A percentile compares a stretch with the other conserved stretches of the same genome.
phyloP scores from a whole-genome alignment of 2,888 invertebrate genomes.

The Phorcus lineatus region DNA sequence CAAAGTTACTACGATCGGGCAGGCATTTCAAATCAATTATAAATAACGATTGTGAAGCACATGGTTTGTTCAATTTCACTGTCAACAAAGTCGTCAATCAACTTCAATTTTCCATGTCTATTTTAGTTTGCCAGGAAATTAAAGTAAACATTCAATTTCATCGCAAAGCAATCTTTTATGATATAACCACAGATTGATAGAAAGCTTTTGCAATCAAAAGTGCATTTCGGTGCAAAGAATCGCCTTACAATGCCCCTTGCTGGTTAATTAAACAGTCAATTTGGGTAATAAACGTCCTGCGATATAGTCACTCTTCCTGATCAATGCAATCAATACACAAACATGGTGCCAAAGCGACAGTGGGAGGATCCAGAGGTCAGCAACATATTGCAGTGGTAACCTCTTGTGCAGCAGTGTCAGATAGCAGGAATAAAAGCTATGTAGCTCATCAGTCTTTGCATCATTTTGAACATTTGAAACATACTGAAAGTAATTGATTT shows the following conservation, averaged over 20 bases:
- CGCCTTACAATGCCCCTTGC: not conserved
- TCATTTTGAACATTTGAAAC: too few species aligned
- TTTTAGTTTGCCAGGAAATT: not conserved
- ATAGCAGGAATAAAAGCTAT: too few species aligned
- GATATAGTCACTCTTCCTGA: not conserved
- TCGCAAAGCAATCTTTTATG: not conserved
- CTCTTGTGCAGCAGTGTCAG: too few species aligned
- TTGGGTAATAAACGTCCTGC: not conserved
- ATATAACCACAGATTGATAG: not conserved
- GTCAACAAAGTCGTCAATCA: not conserved
- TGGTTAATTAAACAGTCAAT: slow-evolving; percentile 13
- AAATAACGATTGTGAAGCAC: not conserved
- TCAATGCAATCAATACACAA: not conserved
- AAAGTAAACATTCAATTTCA: not conserved
- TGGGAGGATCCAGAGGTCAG: too few species aligned
- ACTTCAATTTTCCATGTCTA: not conserved
- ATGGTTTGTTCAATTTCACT: not conserved
- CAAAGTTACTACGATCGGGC: not conserved
- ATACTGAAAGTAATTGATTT: too few species aligned
- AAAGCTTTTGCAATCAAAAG: not conserved
- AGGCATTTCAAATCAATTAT: not conserved
- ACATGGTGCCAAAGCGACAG: too few species aligned
- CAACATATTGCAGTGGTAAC: too few species aligned
- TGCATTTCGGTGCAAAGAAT: not conserved
- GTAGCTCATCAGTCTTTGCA: too few species aligned